These are phyloP conservation scores for Corythornis vintsioides DNA, from an alignment of 2,113 vertebrate species.

Conservation along the genomic window DNA sequence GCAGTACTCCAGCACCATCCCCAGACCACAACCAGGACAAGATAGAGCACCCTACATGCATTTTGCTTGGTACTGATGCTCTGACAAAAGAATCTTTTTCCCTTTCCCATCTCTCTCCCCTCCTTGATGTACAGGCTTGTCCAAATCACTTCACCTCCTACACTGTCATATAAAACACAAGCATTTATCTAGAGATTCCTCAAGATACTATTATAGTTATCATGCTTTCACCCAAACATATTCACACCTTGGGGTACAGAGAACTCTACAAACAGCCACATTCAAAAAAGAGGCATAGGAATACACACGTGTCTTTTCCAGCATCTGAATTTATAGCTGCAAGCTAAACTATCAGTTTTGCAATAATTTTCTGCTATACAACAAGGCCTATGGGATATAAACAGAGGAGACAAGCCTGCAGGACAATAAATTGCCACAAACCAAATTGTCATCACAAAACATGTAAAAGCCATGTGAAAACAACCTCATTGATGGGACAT, in stretches of 20 bases:
- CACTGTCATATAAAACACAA: neutral
- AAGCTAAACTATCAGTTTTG: conserved; percentile 42
- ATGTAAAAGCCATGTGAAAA: neutral
- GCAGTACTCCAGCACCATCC: neutral
- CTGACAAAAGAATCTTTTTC: neutral
- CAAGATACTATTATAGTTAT: neutral
- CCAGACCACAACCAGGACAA: accelerated
- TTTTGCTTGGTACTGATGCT: neutral
- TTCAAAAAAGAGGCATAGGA: neutral
- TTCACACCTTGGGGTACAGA: neutral
- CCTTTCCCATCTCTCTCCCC: neutral
- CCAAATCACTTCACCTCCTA: neutral
- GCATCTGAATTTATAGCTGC: conserved; percentile 45
- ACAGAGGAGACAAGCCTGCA: conserved; percentile 24
- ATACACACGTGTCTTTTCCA: conserved; percentile 1
- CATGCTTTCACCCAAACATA: neutral
- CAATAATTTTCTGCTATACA: conserved; percentile 6
- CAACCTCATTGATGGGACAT: neutral
- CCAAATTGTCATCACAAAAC: neutral
- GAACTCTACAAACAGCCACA: neutral
- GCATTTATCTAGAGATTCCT: neutral
- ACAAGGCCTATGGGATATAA: conserved; percentile 4
- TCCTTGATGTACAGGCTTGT: neutral
- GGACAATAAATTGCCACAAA: conserved; percentile 44
- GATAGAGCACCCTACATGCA: accelerated